Conservation (phyloP, 1,140 invertebrate species). For the Drosophila parabipectinata region DNA sequence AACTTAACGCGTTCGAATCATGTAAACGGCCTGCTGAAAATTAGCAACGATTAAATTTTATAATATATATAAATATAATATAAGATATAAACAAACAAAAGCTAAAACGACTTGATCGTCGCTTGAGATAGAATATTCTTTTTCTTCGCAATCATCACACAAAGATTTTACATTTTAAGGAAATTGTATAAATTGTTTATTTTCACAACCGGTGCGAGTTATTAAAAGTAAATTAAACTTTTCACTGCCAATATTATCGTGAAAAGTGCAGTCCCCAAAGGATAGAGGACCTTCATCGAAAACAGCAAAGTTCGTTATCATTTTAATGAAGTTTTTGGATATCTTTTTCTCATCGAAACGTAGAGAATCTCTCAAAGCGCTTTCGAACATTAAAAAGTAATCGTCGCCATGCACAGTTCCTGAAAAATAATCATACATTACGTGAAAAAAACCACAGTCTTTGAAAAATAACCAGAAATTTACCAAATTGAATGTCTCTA, state of each 20-base stretch:
- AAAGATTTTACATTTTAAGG: no score
- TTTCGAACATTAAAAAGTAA: slow-evolving; percentile 55
- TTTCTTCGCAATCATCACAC: no score
- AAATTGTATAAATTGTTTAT: slow-evolving; percentile 27
- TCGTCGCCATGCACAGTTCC: slow-evolving; percentile 66
- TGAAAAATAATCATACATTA: slow-evolving; percentile 4
- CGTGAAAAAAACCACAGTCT: neutral
- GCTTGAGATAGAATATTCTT: neutral
- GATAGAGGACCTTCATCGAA: slow-evolving; percentile 12
- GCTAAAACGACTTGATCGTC: neutral
- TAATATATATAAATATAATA: neutral
- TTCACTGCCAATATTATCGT: slow-evolving; percentile 26
- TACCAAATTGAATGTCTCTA: slow-evolving; percentile 55
- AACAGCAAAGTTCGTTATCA: slow-evolving; percentile 47
- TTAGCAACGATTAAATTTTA: neutral
- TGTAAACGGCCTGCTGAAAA: slow-evolving; percentile 3
- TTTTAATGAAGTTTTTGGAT: slow-evolving; percentile 50
- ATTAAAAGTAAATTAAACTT: slow-evolving; percentile 23
- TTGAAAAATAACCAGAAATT: neutral
- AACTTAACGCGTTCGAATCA: slow-evolving; percentile 18
- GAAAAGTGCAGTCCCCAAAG: slow-evolving; percentile 25
- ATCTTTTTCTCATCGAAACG: slow-evolving; percentile 44
- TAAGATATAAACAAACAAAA: neutral
- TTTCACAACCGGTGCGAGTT: slow-evolving; percentile 11
- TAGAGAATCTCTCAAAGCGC: neutral